Evolutionary conservation across 2,797 vertebrate species (phyloP).

Genomic region (Distichodus sexfasciatus): DNA sequence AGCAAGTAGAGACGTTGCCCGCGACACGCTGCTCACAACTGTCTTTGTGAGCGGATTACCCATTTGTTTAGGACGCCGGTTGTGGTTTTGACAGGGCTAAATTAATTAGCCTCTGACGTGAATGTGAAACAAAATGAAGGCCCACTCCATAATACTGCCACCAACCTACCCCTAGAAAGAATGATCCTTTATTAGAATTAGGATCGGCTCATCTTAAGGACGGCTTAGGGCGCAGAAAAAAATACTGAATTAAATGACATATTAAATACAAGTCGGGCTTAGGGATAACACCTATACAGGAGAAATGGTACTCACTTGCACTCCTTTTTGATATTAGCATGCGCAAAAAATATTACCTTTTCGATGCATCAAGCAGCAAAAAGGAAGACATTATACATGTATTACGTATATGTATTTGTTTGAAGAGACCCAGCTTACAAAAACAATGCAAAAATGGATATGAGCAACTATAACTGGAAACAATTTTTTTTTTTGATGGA

Average conservation of each 20-base stretch:
- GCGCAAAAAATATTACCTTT: too few species aligned
- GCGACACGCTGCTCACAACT: slow-evolving; percentile 19
- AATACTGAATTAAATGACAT: not conserved
- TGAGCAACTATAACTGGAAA: too few species aligned
- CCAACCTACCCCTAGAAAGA: slow-evolving; percentile 27
- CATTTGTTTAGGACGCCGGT: slow-evolving; percentile 40
- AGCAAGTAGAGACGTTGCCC: slow-evolving; percentile 12
- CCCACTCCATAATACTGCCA: slow-evolving; percentile 23
- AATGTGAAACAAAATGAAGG: slow-evolving; percentile 46
- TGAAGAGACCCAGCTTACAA: not conserved
- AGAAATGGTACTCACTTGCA: too few species aligned
- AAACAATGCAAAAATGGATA: not conserved
- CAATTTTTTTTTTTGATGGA: not conserved
- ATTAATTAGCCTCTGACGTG: slow-evolving; percentile 45
- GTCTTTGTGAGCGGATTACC: slow-evolving; percentile 20
- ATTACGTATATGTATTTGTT: not conserved
- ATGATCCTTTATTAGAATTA: slow-evolving; percentile 43
- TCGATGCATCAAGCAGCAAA: too few species aligned
- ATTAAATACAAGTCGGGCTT: too few species aligned
- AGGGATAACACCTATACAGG: too few species aligned
- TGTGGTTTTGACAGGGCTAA: slow-evolving; percentile 42
- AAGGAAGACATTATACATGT: too few species aligned
- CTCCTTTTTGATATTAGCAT: too few species aligned
- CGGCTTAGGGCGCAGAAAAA: slow-evolving; percentile 21
- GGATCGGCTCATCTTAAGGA: slow-evolving; percentile 37